Conservation (phyloP, 2,113 vertebrate genomes). For the Pampusana beccarii region DNA sequence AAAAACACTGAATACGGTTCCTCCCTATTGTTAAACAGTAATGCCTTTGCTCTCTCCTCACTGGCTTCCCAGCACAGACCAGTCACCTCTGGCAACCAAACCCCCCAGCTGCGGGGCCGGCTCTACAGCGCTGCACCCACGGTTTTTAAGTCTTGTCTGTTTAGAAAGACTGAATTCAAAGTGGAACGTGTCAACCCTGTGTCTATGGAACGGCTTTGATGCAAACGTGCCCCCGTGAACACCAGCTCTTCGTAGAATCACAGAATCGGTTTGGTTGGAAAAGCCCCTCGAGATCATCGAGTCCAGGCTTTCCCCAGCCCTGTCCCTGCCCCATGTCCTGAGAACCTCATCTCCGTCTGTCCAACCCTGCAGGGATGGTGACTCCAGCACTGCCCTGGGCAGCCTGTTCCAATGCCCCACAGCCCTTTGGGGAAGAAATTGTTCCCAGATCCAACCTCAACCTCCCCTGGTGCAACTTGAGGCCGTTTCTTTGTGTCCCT, state of each 20-base stretch:
- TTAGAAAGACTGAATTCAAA: not conserved
- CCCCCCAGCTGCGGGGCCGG: not conserved
- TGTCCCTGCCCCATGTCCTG: too few species aligned
- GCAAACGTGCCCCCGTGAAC: accelerated
- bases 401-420: too few species aligned
- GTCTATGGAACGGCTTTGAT: not conserved
- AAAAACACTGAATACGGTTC: not conserved
- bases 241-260: not conserved
- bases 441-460: too few species aligned
- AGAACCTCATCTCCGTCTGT: too few species aligned
- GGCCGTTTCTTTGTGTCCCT: too few species aligned
- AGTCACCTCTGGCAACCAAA: not conserved
- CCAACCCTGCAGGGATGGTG: too few species aligned
- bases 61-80: not conserved
- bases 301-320: too few species aligned
- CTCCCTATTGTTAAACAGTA: not conserved
- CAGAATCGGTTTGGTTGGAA: too few species aligned
- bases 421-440: too few species aligned
- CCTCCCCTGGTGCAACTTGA: too few species aligned
- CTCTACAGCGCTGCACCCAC: accelerated
- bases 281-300: too few species aligned
- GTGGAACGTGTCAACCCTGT: not conserved
- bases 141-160: not conserved
- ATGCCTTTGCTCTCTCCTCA: not conserved
- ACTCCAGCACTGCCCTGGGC: too few species aligned